Percentiles rank a stretch among this genome's conserved stretches.
Conservation (phyloP, 2,888 invertebrate genomes). For the Cryptus armator region DNA sequence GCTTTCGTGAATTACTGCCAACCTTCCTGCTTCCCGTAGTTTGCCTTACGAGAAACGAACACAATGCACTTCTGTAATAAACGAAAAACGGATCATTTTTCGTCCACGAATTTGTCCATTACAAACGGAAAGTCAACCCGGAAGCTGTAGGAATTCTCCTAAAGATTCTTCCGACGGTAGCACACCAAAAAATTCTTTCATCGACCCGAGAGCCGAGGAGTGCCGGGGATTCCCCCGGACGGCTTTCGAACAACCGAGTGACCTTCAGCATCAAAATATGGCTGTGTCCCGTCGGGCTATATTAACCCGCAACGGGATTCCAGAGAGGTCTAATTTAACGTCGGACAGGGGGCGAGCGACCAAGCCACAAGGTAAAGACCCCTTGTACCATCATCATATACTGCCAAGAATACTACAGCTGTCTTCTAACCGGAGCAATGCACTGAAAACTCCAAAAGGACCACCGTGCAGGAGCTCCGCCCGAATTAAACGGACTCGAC, state of each 20-base stretch:
- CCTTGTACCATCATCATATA: conserved; percentile 31
- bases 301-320: conserved; percentile 66
- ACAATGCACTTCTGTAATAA: background rate
- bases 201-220: conserved; percentile 27
- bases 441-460: conserved; percentile 39
- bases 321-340: conserved; percentile 69
- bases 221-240: conserved; percentile 38
- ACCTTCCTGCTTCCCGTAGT: conserved; percentile 29
- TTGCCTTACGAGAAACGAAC: conserved; percentile 27
- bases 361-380: conserved; percentile 40
- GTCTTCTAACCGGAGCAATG: conserved; percentile 5
- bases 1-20: conserved; percentile 67
- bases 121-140: conserved; percentile 2
- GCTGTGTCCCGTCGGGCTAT: conserved; percentile 55
- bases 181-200: conserved; percentile 38
- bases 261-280: conserved; percentile 67
- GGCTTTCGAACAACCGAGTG: conserved; percentile 43
- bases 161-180: background rate
- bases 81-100: background rate
- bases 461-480: conserved; percentile 29
- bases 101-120: conserved; percentile 2
- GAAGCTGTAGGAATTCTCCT: conserved; percentile 13
- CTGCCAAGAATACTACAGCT: conserved; percentile 41
- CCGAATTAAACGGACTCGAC: conserved; percentile 53
- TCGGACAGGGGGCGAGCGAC: conserved; percentile 35